Evolutionary conservation across 2,888 invertebrate species (phyloP), one percentile per base, ranked within the genome.

Genomic region (Philereme vetulata): DNA sequence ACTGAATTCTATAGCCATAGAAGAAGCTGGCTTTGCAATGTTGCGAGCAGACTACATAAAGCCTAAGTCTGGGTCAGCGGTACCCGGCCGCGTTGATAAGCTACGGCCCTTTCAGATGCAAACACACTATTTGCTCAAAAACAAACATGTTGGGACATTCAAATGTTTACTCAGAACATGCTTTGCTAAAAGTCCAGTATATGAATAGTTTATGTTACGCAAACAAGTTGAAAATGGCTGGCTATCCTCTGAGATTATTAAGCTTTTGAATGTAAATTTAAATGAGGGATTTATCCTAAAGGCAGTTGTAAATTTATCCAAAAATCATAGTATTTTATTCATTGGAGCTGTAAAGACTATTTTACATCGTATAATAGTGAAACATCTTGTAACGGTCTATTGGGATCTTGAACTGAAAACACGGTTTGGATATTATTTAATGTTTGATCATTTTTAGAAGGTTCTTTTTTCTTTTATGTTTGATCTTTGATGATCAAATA

Each of bases 31-130:
- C 21, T 21, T 21, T 21, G 21, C 21, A 21, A 21, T 21, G 1
- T 21, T 21, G 21, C 21, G 21, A 21, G 21, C 21, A 21, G 21
- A 2, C 21, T 21, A 21, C 21, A 21, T 21, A 21, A 35, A 35
- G 35, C 7, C 38, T 40, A 44, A 40, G 45, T 35, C 50, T 49
- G 32, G 32, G 49, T 50, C 50, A 59, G 49, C 59, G 54, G 50
- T 45, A 11, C 59, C 50, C 32, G 11, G 44, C 45, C 40, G 7
- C 49, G 45, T 46, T 53, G 48, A 58, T 54, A 59, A 46, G 60
- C 42, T 33, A 51, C 43, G 21, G 51, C 32, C 40, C 36, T 42
- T 54, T 56, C 51, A 43, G 35, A 36, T 44, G 51, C 54, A 51
- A 51, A 42, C 35, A 44, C 36, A 10, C 45, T 50, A 54, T 56